Evolutionary conservation across 2,888 invertebrate genomes (phyloP), one percentile per base, ranked within the genome.

Genomic region (Polymixis flavicincta): DNA sequence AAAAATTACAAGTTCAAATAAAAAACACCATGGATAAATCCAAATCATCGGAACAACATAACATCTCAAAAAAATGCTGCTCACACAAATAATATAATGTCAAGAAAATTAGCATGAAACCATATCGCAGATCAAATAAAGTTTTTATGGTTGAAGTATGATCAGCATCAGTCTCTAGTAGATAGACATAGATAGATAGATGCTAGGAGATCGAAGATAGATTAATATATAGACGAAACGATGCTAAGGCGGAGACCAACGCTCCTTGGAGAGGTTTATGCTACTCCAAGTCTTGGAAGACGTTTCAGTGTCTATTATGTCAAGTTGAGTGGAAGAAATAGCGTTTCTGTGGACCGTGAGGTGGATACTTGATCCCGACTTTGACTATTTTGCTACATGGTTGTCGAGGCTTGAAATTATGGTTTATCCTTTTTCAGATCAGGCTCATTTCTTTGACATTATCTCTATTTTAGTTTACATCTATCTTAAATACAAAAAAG

Each of bases 51-150:
- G 63, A 74, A 67, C 61, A 71, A 74, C 63, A 42, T 60, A 67
- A 61, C n/a, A 66, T 65, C 71, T 67, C 57, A 28, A 28, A 59
- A 78, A 68, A 74, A 84, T 86, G 83, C 54, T 68, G 61, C 67
- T 64, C 42, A 55, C n/a, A 76, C 63, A 71, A 76, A 69, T 66
- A 65, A 67, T 74, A 60, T 25, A 68, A 68, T 67, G 57, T 69
- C 28, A 64, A 71, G 54, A 76, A 77, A 50, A 60, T 66, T 85
- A 87, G 70, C 78, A 96, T 96, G 96, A 96, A 94, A 93, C 96
- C 96, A 64, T 96, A 96, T 88, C 94, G 92, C 80, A 92, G 93
- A 86, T 89, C 92, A 78, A 95, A 96, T 86, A 96, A 96, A 92
- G 87, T 89, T 57, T 94, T 94, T 85, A 95, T 95, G 94, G 90